Conservation (phyloP, 2,113 vertebrate genomes). For the Galbula dea region DNA sequence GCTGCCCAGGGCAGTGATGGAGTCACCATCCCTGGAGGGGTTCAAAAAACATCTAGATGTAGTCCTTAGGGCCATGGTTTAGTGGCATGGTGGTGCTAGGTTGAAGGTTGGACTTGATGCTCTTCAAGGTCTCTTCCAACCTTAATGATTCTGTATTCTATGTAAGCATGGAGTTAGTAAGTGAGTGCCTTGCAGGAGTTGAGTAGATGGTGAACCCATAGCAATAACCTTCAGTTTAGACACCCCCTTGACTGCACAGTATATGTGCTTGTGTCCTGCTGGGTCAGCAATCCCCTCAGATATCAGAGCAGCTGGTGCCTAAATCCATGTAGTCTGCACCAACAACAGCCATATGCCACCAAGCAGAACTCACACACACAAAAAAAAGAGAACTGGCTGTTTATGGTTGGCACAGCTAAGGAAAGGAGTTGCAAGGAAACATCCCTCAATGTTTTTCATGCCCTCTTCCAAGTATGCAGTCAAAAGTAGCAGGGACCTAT, state of each 20-base stretch:
- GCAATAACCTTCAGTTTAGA: not conserved
- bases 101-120: too few relatives aligned
- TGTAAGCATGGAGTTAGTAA: not conserved
- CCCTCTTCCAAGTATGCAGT: not conserved
- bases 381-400: not conserved
- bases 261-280: not conserved
- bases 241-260: not conserved
- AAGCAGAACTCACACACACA: not conserved
- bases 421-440: not conserved
- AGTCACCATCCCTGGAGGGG: too few relatives aligned
- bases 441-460: not conserved
- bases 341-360: not conserved
- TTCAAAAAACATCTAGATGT: too few relatives aligned
- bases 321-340: fast-evolving
- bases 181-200: not conserved
- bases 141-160: too few relatives aligned
- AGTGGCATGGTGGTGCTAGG: too few relatives aligned
- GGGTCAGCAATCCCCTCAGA: not conserved
- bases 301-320: not conserved
- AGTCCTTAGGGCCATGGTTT: too few relatives aligned
- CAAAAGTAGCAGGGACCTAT: not conserved
- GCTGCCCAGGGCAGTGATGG: too few relatives aligned
- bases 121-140: too few relatives aligned
- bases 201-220: not conserved
- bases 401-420: not conserved